Conservation (phyloP, 2,888 invertebrate species). For the Calameuta filiformis region DNA sequence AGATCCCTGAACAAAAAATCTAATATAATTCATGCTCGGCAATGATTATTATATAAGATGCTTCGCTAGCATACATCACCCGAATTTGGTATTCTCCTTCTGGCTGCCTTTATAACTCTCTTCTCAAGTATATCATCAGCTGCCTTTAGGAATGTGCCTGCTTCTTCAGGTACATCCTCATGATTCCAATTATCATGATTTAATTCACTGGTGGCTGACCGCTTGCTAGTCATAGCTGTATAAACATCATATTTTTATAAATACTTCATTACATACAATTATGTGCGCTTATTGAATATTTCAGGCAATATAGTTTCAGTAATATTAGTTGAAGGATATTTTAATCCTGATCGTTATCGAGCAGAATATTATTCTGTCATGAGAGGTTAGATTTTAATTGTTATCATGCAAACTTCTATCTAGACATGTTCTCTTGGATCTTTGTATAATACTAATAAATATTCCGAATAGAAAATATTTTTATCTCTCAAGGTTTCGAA, state of each 20-base stretch:
- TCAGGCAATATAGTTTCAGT: not conserved
- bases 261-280: not conserved
- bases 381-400: not conserved
- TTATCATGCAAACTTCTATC: not conserved
- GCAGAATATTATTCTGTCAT: not conserved
- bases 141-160: conserved; percentile 78
- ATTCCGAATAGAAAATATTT: not conserved
- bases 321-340: not conserved
- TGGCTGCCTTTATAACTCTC: conserved; percentile 84
- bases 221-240: conserved; percentile 76
- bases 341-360: not conserved
- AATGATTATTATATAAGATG: not conserved
- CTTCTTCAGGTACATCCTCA: conserved; percentile 81
- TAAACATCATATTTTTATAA: not conserved
- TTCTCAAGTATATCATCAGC: conserved; percentile 77
- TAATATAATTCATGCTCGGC: not conserved
- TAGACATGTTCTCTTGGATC: not conserved
- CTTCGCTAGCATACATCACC: conserved; percentile 25
- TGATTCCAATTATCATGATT: conserved; percentile 89
- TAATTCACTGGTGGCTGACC: conserved; percentile 79
- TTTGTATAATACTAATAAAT: not conserved
- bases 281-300: not conserved
- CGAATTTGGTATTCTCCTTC: conserved; percentile 69
- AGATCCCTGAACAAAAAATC: conserved; percentile 52
- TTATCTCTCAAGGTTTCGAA: not conserved